Base-by-base conservation (phyloP, 2,888 invertebrate genomes). In the Pyrgus malvae region DNA sequence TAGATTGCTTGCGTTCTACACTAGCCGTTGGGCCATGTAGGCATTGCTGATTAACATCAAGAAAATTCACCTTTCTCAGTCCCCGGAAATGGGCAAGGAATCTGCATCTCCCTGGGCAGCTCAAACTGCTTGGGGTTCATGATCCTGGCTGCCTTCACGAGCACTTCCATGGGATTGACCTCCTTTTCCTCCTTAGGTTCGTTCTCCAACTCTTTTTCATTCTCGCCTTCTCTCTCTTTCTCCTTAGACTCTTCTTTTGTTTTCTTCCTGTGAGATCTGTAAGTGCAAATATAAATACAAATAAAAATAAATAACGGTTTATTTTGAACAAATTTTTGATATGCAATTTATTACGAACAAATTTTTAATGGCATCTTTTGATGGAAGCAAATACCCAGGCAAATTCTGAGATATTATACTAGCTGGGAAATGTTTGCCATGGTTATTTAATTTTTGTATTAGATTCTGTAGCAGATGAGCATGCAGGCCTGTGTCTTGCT, bases 101-200 rank as follows among this genome's bases (percentile, higher is more conserved):
- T 86, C 62, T 92, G 92, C 85, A 97, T 92, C 70, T 97, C 96
- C 42, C 93, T 88, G 0, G 98, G 97, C 67, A 98, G 83, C 69
- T 96, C 95, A 81, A 98, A 98, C 83, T 98, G 97, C 65, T 92
- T 93, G 0, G 98, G 98, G 89, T 98, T 98, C 82, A 96, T 92
- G 57, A 95, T 90, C 63, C 93, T 93, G 1, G 97, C 98, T 0
- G 96, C 97, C 67, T 95, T 92, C 48, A 97, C 95, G 12, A 98
- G 86, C 37, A 95, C 91, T 68, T 96, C 94, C 76, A 98, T 91
- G 0, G 97, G 94, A 40, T 92, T 92, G 59, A 81, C 63, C 3
- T 62, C 58, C 54, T 69, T 69, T 38, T 60, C 59, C 51, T 12
- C 19, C 2, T 7, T 2, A 1, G 37, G n/a, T n/a, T 37, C 17